Evolutionary conservation across 2,113 vertebrate species (phyloP).

Genomic region (Ictalurus furcatus): DNA sequence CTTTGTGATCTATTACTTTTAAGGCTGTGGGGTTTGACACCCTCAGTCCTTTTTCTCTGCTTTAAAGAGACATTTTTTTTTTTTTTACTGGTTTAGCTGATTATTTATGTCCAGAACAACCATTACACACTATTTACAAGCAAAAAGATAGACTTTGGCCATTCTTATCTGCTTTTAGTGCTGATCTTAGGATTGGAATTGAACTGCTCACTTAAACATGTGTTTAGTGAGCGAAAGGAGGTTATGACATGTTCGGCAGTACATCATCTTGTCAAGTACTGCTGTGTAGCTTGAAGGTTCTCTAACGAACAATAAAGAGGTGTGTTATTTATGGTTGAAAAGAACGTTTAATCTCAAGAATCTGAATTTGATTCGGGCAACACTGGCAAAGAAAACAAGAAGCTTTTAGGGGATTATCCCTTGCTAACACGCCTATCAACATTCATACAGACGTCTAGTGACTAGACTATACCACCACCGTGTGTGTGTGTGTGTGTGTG

Average conservation of each 20-base stretch:
- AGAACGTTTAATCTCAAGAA: background rate
- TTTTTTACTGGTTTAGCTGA: background rate
- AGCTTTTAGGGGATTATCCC: constrained; percentile 24
- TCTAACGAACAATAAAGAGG: background rate
- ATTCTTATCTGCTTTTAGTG: constrained; percentile 20
- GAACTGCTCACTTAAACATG: background rate
- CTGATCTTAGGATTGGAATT: background rate
- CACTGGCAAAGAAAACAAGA: constrained; percentile 1
- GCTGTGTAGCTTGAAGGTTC: background rate
- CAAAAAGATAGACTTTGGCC: constrained; percentile 15
- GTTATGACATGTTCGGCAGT: background rate
- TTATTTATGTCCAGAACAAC: background rate
- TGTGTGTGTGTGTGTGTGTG: constrained; percentile 13
- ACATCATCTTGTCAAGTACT: background rate
- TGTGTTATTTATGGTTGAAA: background rate
- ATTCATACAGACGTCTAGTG: constrained; percentile 5
- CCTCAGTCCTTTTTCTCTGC: background rate
- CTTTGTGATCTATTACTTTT: constrained; percentile 4
- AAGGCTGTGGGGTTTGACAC: constrained; percentile 5
- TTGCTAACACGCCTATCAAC: background rate
- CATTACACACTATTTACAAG: constrained; percentile 8
- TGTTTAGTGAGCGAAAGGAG: background rate
- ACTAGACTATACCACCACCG: background rate
- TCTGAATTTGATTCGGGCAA: constrained; percentile 7
- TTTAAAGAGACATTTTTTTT: background rate